Conservation (phyloP, 2,797 vertebrate genomes). For the Ibycter americanus region DNA sequence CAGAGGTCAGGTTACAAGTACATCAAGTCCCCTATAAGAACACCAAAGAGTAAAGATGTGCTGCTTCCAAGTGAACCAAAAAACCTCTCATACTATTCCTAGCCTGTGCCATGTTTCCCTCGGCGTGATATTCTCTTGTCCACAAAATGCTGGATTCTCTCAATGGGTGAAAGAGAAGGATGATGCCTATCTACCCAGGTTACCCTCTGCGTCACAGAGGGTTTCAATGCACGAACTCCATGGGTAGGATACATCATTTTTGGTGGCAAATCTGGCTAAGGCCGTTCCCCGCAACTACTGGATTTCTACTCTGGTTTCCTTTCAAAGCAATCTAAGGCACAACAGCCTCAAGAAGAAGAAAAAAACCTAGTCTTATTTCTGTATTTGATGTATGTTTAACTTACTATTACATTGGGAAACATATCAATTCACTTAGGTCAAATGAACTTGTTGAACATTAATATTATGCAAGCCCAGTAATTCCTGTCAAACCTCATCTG, state of each 20-base stretch:
- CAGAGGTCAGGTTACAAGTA: background rate
- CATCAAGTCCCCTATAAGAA: background rate
- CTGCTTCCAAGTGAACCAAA: background rate
- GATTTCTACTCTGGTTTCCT: background rate
- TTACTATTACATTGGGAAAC: background rate
- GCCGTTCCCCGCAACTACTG: background rate
- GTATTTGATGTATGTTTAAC: background rate
- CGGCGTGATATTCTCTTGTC: background rate
- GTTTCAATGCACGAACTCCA: background rate
- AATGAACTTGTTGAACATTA: background rate
- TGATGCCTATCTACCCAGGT: background rate
- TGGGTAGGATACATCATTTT: background rate
- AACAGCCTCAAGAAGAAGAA: background rate
- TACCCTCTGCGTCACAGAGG: too few species aligned
- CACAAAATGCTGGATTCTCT: background rate
- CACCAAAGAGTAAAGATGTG: background rate
- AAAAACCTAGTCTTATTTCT: background rate
- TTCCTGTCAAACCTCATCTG: background rate
- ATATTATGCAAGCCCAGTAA: background rate
- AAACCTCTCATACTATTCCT: background rate
- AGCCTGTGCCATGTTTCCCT: fast-evolving
- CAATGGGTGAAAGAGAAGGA: fast-evolving
- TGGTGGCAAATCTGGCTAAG: background rate
- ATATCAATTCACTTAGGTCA: background rate
- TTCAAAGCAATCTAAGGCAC: background rate